Evolutionary conservation across 2,113 vertebrate species (phyloP).

Genomic region (Oncorhynchus masou): DNA sequence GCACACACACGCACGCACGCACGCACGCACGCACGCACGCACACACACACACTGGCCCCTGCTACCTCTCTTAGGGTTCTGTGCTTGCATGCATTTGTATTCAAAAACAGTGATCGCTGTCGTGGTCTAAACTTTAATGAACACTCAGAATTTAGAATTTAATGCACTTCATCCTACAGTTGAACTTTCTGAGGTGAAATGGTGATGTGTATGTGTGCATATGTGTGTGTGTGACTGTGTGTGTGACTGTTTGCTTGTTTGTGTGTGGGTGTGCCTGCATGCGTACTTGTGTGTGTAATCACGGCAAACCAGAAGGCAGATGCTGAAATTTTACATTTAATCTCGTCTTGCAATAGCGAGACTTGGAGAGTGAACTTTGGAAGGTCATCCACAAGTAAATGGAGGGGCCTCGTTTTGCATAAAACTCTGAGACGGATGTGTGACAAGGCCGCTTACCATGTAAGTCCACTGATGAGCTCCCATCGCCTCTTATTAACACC

Average conservation of each 20-base stretch:
- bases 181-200: slow-evolving; percentile 60
- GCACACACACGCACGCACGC: slow-evolving; percentile 28
- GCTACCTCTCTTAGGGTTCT: slow-evolving; percentile 27
- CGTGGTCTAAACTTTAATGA: slow-evolving; percentile 53
- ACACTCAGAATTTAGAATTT: slow-evolving; percentile 28
- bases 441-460: slow-evolving; percentile 82
- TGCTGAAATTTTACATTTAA: slow-evolving; percentile 56
- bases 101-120: slow-evolving; percentile 50
- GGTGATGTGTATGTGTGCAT: neutral
- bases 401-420: slow-evolving; percentile 82
- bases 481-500: slow-evolving; percentile 82
- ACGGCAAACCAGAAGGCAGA: slow-evolving; percentile 36
- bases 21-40: neutral
- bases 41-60: neutral
- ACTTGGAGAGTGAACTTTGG: slow-evolving; percentile 52
- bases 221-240: slow-evolving; percentile 7
- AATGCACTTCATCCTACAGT: slow-evolving; percentile 39
- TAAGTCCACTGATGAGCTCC: slow-evolving; percentile 77
- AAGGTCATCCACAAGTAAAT: slow-evolving; percentile 81
- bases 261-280: neutral
- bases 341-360: slow-evolving; percentile 46
- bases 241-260: neutral
- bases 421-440: slow-evolving; percentile 81
- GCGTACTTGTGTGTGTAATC: slow-evolving; percentile 15
- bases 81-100: slow-evolving; percentile 56